These are phyloP conservation scores for Rotaria macrura DNA, from an alignment of 2,888 invertebrate genomes.

Conservation along the genomic window DNA sequence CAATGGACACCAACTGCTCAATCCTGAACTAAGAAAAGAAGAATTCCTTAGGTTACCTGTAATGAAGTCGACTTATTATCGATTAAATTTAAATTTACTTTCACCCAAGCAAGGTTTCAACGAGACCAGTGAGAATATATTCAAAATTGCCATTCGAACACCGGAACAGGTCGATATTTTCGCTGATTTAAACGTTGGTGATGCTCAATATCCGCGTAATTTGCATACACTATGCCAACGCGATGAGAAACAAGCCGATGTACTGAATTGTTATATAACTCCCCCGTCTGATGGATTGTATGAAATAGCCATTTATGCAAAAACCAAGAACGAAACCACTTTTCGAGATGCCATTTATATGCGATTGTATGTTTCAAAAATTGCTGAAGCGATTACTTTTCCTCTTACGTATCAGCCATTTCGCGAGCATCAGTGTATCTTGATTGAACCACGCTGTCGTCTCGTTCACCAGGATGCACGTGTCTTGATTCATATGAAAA, in stretches of 20 bases:
- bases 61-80: neutral
- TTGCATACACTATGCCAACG: neutral
- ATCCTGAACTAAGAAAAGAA: neutral
- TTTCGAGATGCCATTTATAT: neutral
- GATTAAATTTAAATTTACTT: neutral
- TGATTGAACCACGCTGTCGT: neutral
- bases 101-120: slow-evolving; percentile 16
- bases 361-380: neutral
- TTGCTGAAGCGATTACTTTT: neutral
- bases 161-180: neutral
- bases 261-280: neutral
- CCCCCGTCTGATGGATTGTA: neutral
- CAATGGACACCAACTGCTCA: neutral
- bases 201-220: neutral
- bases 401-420: neutral
- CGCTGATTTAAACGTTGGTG: neutral
- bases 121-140: neutral
- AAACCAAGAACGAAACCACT: neutral
- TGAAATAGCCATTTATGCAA: neutral
- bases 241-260: neutral
- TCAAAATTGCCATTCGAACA: neutral
- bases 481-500: neutral
- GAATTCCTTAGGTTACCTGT: slow-evolving; percentile 7
- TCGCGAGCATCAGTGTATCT: neutral
- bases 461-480: neutral